Conservation (phyloP, 2,797 vertebrate species). For the Eurystomus glaucurus region DNA sequence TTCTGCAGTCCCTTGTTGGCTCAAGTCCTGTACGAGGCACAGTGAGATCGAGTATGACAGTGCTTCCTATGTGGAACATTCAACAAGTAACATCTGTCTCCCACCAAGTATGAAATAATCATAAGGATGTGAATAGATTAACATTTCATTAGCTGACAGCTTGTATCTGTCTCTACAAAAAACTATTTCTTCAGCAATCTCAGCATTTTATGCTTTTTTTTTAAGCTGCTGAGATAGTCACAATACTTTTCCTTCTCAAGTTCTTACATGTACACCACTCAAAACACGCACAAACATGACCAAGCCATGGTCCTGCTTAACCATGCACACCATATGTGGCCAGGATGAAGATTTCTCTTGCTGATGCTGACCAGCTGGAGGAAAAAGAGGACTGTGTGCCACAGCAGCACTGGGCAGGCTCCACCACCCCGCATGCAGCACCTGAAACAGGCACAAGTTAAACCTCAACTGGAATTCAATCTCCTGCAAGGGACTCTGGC, state of each 20-base stretch:
- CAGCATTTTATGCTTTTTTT: not conserved
- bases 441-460: not conserved
- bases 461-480: not conserved
- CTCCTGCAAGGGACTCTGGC: not conserved
- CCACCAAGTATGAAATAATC: not conserved
- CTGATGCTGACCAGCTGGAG: not conserved
- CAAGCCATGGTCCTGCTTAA: not conserved
- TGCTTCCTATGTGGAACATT: not conserved
- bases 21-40: not conserved
- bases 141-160: constrained; percentile 18
- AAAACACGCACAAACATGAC: not conserved
- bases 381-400: not conserved
- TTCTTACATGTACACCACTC: fast-evolving
- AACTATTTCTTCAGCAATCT: not conserved
- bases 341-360: not conserved
- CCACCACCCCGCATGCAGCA: not conserved
- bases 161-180: not conserved
- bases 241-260: not conserved
- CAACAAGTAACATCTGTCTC: constrained; percentile 34
- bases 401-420: not conserved
- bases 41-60: not conserved
- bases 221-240: not conserved
- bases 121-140: not conserved
- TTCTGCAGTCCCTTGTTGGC: not conserved
- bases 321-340: not conserved